These are phyloP conservation scores for Hylomyscus alleni DNA, from an alignment of 2,797 vertebrate species.

Conservation along the genomic window DNA sequence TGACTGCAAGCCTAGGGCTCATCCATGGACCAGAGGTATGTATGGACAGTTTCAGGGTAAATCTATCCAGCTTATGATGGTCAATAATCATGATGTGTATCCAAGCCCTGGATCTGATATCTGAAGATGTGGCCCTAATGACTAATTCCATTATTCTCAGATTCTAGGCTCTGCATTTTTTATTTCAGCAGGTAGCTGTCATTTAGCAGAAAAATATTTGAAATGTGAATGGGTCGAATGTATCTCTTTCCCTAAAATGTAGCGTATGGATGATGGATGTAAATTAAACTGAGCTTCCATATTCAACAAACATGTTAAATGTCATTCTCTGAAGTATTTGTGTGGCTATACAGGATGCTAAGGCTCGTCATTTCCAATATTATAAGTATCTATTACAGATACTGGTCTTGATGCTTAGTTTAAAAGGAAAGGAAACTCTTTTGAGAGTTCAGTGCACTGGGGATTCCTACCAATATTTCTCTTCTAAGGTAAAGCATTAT, in stretches of 20 bases:
- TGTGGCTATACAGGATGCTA: conserved; percentile 68
- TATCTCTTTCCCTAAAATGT: conserved; percentile 19
- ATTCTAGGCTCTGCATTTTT: background rate
- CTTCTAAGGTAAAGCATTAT: conserved; percentile 85
- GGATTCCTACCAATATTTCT: conserved; percentile 86
- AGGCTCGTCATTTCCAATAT: conserved; percentile 81
- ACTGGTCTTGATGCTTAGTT: conserved; percentile 77
- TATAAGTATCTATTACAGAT: conserved; percentile 82
- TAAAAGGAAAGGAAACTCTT: conserved; percentile 84
- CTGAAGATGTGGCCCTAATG: background rate
- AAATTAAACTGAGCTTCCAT: conserved; percentile 42
- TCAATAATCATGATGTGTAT: background rate
- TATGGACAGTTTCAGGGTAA: background rate
- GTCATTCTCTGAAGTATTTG: conserved; percentile 76
- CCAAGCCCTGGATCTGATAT: background rate
- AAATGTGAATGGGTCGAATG: conserved; percentile 54
- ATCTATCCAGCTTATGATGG: background rate
- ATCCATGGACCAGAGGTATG: background rate
- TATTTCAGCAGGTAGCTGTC: background rate
- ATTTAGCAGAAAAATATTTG: conserved; percentile 18
- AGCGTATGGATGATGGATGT: background rate
- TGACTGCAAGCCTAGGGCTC: background rate
- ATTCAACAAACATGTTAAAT: conserved; percentile 50
- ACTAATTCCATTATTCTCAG: background rate
- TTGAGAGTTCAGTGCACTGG: conserved; percentile 87